These are phyloP conservation scores for Hirtodrosophila trivittata DNA, from an alignment of 2,888 invertebrate species.

Conservation along the genomic window DNA sequence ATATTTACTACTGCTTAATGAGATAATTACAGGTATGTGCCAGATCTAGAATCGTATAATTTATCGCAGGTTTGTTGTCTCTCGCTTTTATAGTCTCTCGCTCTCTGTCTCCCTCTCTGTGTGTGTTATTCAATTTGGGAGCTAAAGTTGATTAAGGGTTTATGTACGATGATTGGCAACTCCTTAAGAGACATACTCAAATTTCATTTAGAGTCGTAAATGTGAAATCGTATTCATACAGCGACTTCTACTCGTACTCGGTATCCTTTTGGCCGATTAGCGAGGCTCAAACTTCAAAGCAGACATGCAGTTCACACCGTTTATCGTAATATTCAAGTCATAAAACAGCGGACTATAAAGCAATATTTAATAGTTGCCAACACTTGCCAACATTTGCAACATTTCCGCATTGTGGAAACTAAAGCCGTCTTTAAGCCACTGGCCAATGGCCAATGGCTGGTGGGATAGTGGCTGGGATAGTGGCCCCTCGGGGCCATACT, in stretches of 20 bases:
- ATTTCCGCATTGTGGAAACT: constrained; percentile 68
- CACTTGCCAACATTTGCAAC: constrained; percentile 72
- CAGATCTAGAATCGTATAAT: not conserved
- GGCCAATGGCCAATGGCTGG: not conserved
- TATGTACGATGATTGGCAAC: no score
- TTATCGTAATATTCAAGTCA: constrained; percentile 57
- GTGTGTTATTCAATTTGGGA: no score
- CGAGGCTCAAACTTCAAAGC: constrained; percentile 11
- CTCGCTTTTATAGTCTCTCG: no score
- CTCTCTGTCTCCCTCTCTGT: no score
- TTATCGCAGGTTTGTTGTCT: no score
- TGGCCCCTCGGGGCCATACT: constrained; percentile 35
- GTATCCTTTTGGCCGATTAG: not conserved
- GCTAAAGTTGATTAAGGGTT: no score
- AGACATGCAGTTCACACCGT: constrained; percentile 53
- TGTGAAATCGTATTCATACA: no score
- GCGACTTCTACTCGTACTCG: not conserved
- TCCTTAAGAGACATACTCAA: no score
- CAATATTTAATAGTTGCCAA: constrained; percentile 72
- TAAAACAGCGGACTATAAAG: constrained; percentile 62
- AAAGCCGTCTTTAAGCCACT: constrained; percentile 45
- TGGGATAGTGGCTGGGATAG: not conserved
- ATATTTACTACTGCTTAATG: not conserved
- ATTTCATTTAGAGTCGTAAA: no score
- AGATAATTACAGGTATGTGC: not conserved